These are phyloP conservation scores for Bombus balteatus DNA, from an alignment of 1,140 invertebrate species.

Conservation along the genomic window DNA sequence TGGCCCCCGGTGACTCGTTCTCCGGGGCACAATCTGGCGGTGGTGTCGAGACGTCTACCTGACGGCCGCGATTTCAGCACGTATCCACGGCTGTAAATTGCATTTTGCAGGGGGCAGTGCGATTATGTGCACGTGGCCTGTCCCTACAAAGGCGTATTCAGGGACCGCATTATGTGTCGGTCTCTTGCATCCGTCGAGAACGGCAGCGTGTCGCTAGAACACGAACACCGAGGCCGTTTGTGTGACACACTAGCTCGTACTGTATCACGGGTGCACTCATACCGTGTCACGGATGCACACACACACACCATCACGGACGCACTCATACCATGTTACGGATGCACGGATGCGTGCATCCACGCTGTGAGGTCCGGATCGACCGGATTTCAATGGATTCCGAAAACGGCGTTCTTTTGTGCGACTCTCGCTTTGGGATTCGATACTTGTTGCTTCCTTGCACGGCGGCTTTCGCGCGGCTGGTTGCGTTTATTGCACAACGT, in stretches of 20 bases:
- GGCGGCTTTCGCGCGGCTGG: background rate
- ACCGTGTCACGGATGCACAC: background rate
- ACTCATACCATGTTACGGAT: background rate
- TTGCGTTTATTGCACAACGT: constrained; percentile 3
- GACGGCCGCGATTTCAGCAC: constrained; percentile 57
- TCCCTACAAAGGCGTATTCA: constrained; percentile 54
- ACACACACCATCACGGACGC: background rate
- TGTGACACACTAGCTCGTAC: constrained; percentile 2
- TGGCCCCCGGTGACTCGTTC: background rate
- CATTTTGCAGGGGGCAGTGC: constrained; percentile 48
- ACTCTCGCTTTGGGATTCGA: constrained; percentile 35
- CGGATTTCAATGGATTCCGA: constrained; percentile 1
- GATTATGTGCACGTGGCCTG: constrained; percentile 60
- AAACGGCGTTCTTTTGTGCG: background rate
- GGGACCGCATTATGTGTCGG: constrained; percentile 51
- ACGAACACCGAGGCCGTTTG: background rate
- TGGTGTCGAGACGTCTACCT: constrained; percentile 37
- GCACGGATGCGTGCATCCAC: background rate
- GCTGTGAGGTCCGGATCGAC: background rate
- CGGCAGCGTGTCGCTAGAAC: constrained; percentile 26
- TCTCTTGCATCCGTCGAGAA: constrained; percentile 38
- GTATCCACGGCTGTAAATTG: constrained; percentile 60
- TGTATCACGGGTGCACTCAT: too few relatives aligned
- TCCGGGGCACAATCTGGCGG: constrained; percentile 23
- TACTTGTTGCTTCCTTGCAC: constrained; percentile 38